Conservation (phyloP, 1,140 invertebrate genomes). For the Zophobas atratus region DNA sequence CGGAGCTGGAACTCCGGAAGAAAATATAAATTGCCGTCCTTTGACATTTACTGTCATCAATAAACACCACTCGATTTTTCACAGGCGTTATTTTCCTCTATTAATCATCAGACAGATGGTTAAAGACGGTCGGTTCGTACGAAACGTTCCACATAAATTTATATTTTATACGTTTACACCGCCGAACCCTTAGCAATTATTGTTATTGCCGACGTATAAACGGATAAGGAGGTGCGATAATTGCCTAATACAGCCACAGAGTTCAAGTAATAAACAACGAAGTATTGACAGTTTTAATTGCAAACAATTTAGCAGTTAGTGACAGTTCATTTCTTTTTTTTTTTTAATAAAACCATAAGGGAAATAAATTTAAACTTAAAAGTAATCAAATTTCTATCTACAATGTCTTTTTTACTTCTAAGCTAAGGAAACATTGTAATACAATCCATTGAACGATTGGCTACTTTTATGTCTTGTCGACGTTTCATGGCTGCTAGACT, state of each 20-base stretch:
- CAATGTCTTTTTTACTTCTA: too few species aligned
- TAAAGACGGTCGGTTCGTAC: constrained; percentile 41
- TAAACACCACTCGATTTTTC: constrained; percentile 56
- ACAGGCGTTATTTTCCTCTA: constrained; percentile 51
- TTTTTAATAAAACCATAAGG: too few species aligned
- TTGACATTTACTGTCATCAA: constrained; percentile 58
- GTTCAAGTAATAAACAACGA: neutral
- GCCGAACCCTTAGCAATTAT: constrained; percentile 10
- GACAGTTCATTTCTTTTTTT: too few species aligned
- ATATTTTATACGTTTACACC: constrained; percentile 20
- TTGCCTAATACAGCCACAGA: neutral
- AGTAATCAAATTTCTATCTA: too few species aligned
- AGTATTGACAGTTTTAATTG: neutral
- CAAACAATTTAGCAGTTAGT: too few species aligned
- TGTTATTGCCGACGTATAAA: constrained; percentile 18
- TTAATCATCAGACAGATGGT: constrained; percentile 53
- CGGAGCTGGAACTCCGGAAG: constrained; percentile 46
- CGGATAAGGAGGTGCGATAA: constrained; percentile 8
- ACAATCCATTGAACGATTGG: too few species aligned
- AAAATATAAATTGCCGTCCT: constrained; percentile 58
- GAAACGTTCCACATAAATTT: constrained; percentile 39
- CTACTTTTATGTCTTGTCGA: too few species aligned
- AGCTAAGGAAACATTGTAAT: too few species aligned
- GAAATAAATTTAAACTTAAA: too few species aligned
- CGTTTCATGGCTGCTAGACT: too few species aligned